phyloP scores from a whole-genome alignment of 2,797 vertebrate genomes.

The Rhinichthys osculus region DNA sequence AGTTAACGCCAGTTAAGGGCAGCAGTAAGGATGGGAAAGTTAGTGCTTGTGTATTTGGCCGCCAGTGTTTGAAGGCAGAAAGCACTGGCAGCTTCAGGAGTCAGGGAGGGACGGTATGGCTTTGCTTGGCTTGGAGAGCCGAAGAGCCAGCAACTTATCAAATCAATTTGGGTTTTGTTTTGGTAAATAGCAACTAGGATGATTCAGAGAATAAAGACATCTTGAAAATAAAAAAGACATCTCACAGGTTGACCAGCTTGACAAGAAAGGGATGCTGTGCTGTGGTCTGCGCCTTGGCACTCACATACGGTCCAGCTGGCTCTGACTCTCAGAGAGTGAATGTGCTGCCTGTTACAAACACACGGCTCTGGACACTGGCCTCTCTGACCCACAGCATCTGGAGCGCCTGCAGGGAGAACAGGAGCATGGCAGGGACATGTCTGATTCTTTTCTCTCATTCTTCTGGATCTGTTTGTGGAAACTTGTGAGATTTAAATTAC shows the following conservation, averaged over 20 bases:
- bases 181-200: conserved; percentile 58
- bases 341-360: conserved; percentile 87
- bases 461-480: conserved; percentile 12
- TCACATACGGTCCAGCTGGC: conserved; percentile 81
- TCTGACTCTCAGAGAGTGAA: conserved; percentile 82
- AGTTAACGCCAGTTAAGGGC: conserved; percentile 28
- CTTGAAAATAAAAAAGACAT: conserved; percentile 15
- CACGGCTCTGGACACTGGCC: conserved; percentile 72
- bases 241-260: conserved; percentile 15
- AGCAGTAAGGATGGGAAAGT: conserved; percentile 38
- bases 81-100: conserved; percentile 38
- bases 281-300: conserved; percentile 59
- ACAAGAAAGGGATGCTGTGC: conserved; percentile 73
- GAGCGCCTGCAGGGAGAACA: conserved; percentile 15
- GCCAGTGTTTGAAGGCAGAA: conserved; percentile 41
- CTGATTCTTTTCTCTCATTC: conserved; percentile 8
- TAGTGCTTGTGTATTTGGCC: conserved; percentile 43
- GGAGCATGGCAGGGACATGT: conserved; percentile 2
- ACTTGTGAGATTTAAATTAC: neutral
- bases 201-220: conserved; percentile 16
- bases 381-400: conserved; percentile 53
- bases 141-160: conserved; percentile 39
- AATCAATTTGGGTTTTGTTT: conserved; percentile 54
- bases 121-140: conserved; percentile 39
- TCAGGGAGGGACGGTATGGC: conserved; percentile 46